Base-by-base conservation (phyloP, 2,797 vertebrate genomes). In the Esox lucius region DNA sequence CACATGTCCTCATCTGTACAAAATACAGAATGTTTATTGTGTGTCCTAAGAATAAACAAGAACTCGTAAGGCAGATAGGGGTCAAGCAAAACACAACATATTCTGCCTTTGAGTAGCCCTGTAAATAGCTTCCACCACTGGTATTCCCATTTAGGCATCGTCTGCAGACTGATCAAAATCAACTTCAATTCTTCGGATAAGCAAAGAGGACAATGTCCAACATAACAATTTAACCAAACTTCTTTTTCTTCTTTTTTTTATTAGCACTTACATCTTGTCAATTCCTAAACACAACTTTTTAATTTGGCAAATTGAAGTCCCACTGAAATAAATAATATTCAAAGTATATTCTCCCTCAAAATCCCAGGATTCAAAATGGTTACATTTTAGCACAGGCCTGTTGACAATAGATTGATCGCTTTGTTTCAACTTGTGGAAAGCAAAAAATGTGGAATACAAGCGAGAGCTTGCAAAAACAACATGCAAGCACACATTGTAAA, bases 21-120 rank as follows among this genome's bases (percentile, higher is more conserved):
- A 79, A 73, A 87, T 87, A 88, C 85, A 90, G 88, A 86, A 82
- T 77, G 80, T 91, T 90, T 89, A 91, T 90, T 88, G 68, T 51
- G 78, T 78, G 72, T 88, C 76, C 76, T 87, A 81, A 88, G 87
- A 88, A 86, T 88, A 89, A 80, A 90, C 82, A 90, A 80, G 75
- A 89, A 84, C 81, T 81, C 80, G 76, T 76, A 74, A 86, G 86
- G 88, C 81, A 86, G 74, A 85, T 72, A 69, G 68, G 73, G 72
- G 81, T 80, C 35, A 28, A 75, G 70, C 75, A 83, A 86, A 78
- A 61, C 51, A 79, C 46, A 68, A 73, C 24, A 70, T 28, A 56
- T 35, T 70, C 26, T 70, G 48, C 17, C 48, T 26, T 70, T 16
- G 26, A 5, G 9, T 53, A 68, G 65, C 80, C 11, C 72, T 84